phyloP scores from a whole-genome alignment of 1,140 invertebrate genomes.

The Heliconius eleuchia region DNA sequence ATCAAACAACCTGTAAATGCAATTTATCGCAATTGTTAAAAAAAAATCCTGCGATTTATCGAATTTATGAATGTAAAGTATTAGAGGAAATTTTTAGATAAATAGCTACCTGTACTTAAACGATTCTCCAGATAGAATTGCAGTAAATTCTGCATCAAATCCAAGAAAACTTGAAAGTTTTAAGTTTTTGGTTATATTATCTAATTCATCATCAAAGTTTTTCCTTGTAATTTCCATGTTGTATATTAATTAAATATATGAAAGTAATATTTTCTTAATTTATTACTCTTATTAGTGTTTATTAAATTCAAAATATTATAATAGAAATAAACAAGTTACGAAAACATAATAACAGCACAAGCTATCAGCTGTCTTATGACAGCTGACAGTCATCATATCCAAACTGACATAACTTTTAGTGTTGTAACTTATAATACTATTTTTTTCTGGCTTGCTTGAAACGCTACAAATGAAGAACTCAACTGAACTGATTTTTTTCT shows the following conservation, averaged over 20 bases:
- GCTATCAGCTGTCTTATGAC: background rate
- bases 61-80: background rate
- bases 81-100: background rate
- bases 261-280: background rate
- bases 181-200: conserved; percentile 76
- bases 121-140: conserved; percentile 77
- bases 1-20: conserved; percentile 86
- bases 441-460: background rate
- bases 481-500: no score
- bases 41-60: background rate
- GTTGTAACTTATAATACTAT: background rate
- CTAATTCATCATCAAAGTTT: conserved; percentile 80
- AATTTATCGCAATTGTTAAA: background rate
- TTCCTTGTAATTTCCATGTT: conserved; percentile 79
- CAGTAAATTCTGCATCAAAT: conserved; percentile 87
- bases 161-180: conserved; percentile 82
- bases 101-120: conserved; percentile 78
- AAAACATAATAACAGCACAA: background rate
- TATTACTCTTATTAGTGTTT: background rate
- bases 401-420: conserved; percentile 2
- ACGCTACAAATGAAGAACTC: no score
- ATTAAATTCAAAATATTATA: background rate
- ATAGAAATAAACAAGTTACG: background rate
- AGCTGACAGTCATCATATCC: background rate
- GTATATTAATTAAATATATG: background rate